Conservation (phyloP, 2,113 vertebrate species). For the Cygnus atratus region DNA sequence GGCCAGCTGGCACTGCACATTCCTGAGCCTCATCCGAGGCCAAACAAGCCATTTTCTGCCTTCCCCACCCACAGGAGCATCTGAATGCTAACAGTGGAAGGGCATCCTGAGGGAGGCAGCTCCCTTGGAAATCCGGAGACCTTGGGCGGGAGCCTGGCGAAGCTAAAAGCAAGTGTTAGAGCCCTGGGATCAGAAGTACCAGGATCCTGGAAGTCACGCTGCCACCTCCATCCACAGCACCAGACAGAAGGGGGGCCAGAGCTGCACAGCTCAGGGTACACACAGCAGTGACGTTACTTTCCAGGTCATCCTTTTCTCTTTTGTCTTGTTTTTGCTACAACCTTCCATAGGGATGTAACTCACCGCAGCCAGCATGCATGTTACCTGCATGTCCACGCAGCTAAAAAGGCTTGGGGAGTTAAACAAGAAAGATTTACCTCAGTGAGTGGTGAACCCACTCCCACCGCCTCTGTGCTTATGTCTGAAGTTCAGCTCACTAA, state of each 20-base stretch:
- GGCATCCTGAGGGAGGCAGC: background rate
- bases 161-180: background rate
- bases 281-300: background rate
- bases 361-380: background rate
- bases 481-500: background rate
- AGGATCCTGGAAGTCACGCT: background rate
- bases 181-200: background rate
- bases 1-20: too few relatives aligned
- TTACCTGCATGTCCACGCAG: background rate
- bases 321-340: background rate
- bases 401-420: background rate
- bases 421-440: background rate
- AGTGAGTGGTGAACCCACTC: rapidly evolving
- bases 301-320: background rate
- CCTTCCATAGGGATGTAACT: background rate
- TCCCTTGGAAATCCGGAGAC: background rate
- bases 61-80: too few relatives aligned
- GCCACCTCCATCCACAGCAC: background rate
- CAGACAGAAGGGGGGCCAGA: too few relatives aligned
- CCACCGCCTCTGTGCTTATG: rapidly evolving
- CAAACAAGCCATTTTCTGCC: too few relatives aligned
- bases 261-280: background rate
- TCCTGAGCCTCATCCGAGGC: too few relatives aligned
- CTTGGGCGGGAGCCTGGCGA: background rate
- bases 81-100: too few relatives aligned